Base-by-base conservation (phyloP, 2,113 vertebrate species). In the Vulpes vulpes region DNA sequence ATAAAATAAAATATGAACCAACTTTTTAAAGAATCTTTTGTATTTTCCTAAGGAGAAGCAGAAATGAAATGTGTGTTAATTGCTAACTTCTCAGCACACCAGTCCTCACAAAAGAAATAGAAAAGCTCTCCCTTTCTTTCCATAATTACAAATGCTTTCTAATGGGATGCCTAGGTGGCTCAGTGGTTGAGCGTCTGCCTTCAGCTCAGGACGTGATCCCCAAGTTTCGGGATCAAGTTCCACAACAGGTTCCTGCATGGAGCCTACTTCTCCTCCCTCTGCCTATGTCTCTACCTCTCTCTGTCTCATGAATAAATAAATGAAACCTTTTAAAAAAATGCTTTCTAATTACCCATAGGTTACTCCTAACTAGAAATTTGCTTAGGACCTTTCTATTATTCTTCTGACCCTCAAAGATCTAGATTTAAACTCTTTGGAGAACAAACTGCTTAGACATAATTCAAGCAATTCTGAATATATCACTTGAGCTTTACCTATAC, bases 381-480 rank as follows among this genome's bases (percentile, higher is more conserved):
- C 32, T 79, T 57, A 9, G 43, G 23, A 23, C 0, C 8, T 59
- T 86, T 84, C 81, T 91, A 12, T 64, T 71, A 35, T 25, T 57
- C 43, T 85, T 16, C n/a, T 78, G 71, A 78, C 38, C 11, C 71
- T 89, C 60, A 95, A 85, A 96, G 71, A 60, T 84, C 14, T 76
- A 65, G 22, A 91, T 82, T 83, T 88, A 86, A 65, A 49, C 3
- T 25, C 60, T 79, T 35, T 67, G n/a, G 23, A 8, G 10, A 87
- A 67, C 38, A 71, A 73, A 91, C 57, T 87, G 30, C 4, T 85
- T 17, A 55, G 15, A 51, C 11, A 71, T 73, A 35, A 57, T 67
- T 84, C 91, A 95, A 84, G 17, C 20, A 93, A 55, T 85, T 86
- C 64, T 93, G 43, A 92, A 89, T 38, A 27, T 53, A 57, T 78